Evolutionary conservation across 2,113 vertebrate species (phyloP).

Genomic region (Saccopteryx leptura): DNA sequence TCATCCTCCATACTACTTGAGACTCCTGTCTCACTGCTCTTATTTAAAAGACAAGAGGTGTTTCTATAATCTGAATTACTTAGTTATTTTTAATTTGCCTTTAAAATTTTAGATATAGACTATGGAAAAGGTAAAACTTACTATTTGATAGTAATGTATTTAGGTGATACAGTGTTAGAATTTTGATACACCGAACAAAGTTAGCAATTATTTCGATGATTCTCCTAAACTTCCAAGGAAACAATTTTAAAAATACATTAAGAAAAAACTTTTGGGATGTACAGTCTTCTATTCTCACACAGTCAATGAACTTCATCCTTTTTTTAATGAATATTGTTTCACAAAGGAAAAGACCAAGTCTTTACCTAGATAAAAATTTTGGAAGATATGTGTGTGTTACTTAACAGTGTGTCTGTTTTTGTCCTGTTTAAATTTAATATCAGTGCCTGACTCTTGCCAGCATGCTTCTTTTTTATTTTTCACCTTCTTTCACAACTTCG

Average conservation of each 20-base stretch:
- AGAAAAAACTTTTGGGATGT: neutral
- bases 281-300: neutral
- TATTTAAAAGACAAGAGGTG: neutral
- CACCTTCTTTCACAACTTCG: neutral
- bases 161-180: neutral
- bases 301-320: neutral
- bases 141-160: neutral
- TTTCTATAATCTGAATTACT: neutral
- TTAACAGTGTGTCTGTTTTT: neutral
- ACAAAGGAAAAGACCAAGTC: neutral
- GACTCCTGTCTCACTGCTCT: neutral
- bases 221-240: conserved; percentile 1
- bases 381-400: neutral
- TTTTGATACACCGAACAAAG: neutral
- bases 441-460: neutral
- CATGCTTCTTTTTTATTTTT: neutral
- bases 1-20: neutral
- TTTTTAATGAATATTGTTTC: neutral
- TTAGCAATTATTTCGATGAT: neutral
- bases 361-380: neutral
- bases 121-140: neutral
- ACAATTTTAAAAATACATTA: neutral
- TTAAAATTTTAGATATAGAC: neutral
- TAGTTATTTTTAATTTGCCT: neutral
- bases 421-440: neutral